Evolutionary conservation across 2,797 vertebrate species (phyloP), one percentile per base, ranked within the genome.

Genomic region (Betta splendens): DNA sequence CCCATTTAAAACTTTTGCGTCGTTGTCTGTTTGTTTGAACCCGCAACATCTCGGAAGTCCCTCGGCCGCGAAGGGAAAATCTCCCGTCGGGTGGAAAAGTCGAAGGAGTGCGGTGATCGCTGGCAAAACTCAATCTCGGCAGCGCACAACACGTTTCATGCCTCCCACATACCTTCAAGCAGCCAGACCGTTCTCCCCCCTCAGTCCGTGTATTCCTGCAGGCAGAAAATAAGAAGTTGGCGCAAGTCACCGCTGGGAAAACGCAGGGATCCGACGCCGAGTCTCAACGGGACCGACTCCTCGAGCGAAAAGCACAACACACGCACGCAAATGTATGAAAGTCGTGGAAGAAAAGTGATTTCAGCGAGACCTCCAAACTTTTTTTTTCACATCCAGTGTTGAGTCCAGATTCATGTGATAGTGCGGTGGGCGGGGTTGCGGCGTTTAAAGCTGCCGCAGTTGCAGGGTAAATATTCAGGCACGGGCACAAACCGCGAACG

Each of bases 161-260:
- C 81, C 85, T 88, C 81, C 84, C 85, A 86, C 89, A 89, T 90
- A 90, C 88, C 89, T 90, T 80, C 84, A 85, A 85, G 83, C 80
- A 86, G 88, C 77, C 85, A 75, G 79, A 77, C 63, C 72, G 72
- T 81, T 72, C 64, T 60, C 63, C 69, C 64, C 43, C 45, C 57
- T 45, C 40, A 15, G 45, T 44, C 31, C 72, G 42, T 55, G 66
- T 70, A 63, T 36, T 84, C 67, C 85, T 85, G 83, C 77, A 82
- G 70, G 62, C 44, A 68, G 62, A 69, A 46, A 63, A 66, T 45
- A 63, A 65, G 48, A 46, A 72, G 69, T 63, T 62, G 54, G 62
- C 62, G 75, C 44, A 70, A 83, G 69, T 75, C 71, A 68, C 63
- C 53, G 64, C 55, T 49, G 35, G 39, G 47, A 26, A 70, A 46